Conservation (phyloP, 2,113 vertebrate genomes). For the Circaetus cinerascens region DNA sequence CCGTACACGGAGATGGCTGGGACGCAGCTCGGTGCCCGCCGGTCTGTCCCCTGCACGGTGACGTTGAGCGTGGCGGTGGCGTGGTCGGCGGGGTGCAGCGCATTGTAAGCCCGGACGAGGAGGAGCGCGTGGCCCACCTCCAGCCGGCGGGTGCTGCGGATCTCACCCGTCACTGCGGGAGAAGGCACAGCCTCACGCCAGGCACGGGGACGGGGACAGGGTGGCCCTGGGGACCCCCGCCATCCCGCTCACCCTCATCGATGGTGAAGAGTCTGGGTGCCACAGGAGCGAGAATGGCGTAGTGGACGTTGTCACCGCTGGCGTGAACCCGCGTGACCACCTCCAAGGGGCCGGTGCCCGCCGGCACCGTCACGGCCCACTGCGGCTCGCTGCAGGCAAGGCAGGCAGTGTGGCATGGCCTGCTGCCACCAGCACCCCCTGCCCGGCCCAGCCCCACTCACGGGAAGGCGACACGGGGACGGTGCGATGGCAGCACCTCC, state of each 20-base stretch:
- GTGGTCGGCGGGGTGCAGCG: neutral
- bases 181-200: accelerated
- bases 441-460: neutral
- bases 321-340: slow-evolving; percentile 46
- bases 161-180: slow-evolving; percentile 51
- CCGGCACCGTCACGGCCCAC: neutral
- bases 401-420: accelerated
- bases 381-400: neutral
- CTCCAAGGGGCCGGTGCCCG: slow-evolving; percentile 22
- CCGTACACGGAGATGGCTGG: slow-evolving; percentile 68
- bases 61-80: slow-evolving; percentile 22
- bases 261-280: slow-evolving; percentile 36
- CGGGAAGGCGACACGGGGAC: slow-evolving; percentile 63
- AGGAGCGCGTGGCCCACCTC: neutral
- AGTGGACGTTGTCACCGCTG: slow-evolving; percentile 42
- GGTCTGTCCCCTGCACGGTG: slow-evolving; percentile 31
- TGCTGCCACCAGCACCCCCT: neutral
- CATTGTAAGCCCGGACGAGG: slow-evolving; percentile 61
- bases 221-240: accelerated
- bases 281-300: slow-evolving; percentile 33
- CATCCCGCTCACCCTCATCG: neutral
- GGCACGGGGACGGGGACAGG: neutral
- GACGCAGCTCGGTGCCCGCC: slow-evolving; percentile 32
- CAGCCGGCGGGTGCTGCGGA: slow-evolving; percentile 54
- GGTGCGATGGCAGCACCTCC: slow-evolving; percentile 55